Conservation (phyloP, 2,888 invertebrate genomes). For the Diloba caeruleocephala region DNA sequence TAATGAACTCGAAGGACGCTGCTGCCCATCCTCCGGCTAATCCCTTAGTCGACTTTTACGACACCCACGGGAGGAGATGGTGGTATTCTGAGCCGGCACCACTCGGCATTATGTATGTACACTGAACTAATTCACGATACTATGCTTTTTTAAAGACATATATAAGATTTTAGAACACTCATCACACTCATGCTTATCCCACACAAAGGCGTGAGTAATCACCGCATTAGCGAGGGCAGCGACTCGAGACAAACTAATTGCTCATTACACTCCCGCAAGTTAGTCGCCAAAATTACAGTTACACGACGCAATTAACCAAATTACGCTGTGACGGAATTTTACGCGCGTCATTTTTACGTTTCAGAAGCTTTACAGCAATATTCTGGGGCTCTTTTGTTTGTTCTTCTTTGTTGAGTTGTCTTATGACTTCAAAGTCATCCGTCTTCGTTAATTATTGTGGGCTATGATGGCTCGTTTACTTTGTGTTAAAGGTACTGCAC, state of each 20-base stretch:
- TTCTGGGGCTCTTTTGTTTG: conserved; percentile 39
- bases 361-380: conserved; percentile 29
- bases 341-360: conserved; percentile 42
- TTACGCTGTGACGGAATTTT: conserved; percentile 34
- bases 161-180: not conserved
- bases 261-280: conserved; percentile 35
- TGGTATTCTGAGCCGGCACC: too few species aligned
- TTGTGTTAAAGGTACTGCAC: conserved; percentile 28
- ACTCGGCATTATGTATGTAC: too few species aligned
- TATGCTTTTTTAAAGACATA: too few species aligned
- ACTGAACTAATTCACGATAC: too few species aligned
- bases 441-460: conserved; percentile 53
- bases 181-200: not conserved
- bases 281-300: conserved; percentile 11
- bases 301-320: conserved; percentile 34
- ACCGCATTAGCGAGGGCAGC: conserved; percentile 40
- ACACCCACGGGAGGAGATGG: too few species aligned
- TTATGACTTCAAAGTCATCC: conserved; percentile 44
- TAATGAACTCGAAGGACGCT: too few species aligned
- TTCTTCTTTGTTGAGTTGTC: conserved; percentile 33
- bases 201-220: conserved; percentile 14
- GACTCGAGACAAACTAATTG: conserved; percentile 40
- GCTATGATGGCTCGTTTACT: conserved; percentile 23
- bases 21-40: too few species aligned
- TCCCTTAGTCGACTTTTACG: too few species aligned